Base-by-base conservation (phyloP, 2,113 vertebrate species). In the Lontra canadensis region DNA sequence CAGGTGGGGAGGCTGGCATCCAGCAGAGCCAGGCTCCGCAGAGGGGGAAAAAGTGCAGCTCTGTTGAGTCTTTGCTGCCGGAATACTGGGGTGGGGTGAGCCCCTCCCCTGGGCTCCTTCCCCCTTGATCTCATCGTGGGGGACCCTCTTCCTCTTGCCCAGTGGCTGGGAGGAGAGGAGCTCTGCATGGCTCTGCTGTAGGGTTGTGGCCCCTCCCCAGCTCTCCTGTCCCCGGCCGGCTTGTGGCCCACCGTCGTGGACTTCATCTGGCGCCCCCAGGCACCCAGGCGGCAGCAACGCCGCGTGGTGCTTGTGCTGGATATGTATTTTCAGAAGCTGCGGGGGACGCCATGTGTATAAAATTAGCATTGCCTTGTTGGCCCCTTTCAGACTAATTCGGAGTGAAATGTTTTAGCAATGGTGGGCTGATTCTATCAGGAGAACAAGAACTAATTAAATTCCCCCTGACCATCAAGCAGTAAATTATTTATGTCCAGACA, bases 351-450 rank as follows among this genome's bases (percentile, higher is more conserved):
- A 47, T 96, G 98, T 98, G 98, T 99, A 92, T 98, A 98, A 98
- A 98, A 98, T 99, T 98, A 98, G 98, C 98, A 61, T 92, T 98
- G 98, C 98, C 98, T 99, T 97, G 98, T 98, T 98, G 99, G 98
- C 98, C 98, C 98, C 98, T 98, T 98, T 98, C 98, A 98, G 98
- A 98, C 99, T 99, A 98, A 98, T 99, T 99, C 98, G 98, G 98
- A 99, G 98, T 98, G 99, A 99, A 99, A 98, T 98, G 99, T 98
- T 99, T 97, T 98, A 99, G 98, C 98, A 97, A 97, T 98, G 97
- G 99, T 98, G 98, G 98, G 99, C 98, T 99, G 99, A 99, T 99
- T 99, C 98, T 98, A 98, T 99, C 98, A 98, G 98, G 98, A 98
- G 98, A 98, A 99, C 98, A 98, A 98, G 98, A 98, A 96, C 98